These are phyloP conservation scores for Callimorpha dominula DNA, from an alignment of 2,888 invertebrate genomes.

Conservation along the genomic window DNA sequence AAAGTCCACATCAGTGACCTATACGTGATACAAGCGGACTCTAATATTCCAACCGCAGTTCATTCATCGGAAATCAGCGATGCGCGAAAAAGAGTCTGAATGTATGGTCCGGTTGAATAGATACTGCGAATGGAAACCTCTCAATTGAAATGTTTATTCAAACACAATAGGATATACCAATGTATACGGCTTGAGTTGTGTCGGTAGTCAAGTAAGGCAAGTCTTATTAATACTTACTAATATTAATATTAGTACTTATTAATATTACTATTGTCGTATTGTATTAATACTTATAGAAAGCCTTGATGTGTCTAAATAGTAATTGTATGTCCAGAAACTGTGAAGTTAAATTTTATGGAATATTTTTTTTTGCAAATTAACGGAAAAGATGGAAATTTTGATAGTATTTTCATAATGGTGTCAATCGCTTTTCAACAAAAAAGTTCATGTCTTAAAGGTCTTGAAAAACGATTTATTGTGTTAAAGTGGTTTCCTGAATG, in stretches of 20 bases:
- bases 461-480: too few species aligned
- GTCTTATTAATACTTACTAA: too few species aligned
- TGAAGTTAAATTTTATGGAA: too few species aligned
- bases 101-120: constrained; percentile 73
- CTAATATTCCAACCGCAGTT: constrained; percentile 70
- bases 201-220: neutral
- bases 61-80: constrained; percentile 75
- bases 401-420: too few species aligned
- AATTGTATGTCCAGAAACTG: neutral
- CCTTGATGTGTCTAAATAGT: neutral
- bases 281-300: neutral
- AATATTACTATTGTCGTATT: too few species aligned
- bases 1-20: constrained; percentile 34
- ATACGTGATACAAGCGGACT: constrained; percentile 29
- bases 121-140: constrained; percentile 75
- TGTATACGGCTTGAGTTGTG: constrained; percentile 64
- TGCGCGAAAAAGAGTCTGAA: constrained; percentile 79
- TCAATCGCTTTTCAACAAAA: too few species aligned
- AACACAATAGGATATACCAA: constrained; percentile 67
- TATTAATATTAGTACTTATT: too few species aligned
- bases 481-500: too few species aligned
- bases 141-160: constrained; percentile 81
- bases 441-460: too few species aligned
- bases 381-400: too few species aligned
- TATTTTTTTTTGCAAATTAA: too few species aligned